These are phyloP conservation scores for Phengaris arion DNA, from an alignment of 2,888 invertebrate species.

Conservation along the genomic window DNA sequence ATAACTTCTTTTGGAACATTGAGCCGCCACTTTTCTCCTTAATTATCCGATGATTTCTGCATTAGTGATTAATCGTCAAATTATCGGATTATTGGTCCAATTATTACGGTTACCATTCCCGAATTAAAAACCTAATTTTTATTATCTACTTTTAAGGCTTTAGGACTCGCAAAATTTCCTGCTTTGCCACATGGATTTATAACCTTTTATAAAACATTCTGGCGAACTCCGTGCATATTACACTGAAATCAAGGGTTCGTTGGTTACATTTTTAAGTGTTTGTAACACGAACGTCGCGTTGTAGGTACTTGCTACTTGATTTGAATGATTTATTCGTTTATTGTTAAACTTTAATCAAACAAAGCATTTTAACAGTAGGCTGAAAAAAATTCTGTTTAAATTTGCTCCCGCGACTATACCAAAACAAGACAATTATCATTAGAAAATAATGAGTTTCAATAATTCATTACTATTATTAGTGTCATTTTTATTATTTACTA, in stretches of 20 bases:
- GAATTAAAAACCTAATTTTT: too few species aligned
- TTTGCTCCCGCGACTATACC: neutral
- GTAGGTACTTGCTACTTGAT: neutral
- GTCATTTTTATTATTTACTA: neutral
- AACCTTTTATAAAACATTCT: conserved; percentile 13
- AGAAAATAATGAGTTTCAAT: neutral
- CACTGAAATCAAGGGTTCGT: conserved; percentile 15
- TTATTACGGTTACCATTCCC: too few species aligned
- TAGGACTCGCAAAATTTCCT: too few species aligned
- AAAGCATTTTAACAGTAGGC: conserved; percentile 9
- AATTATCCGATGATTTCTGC: neutral
- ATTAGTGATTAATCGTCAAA: too few species aligned
- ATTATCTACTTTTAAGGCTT: too few species aligned
- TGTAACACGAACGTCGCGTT: conserved; percentile 14
- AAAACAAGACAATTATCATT: neutral
- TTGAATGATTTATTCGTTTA: conserved; percentile 5
- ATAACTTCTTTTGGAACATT: neutral
- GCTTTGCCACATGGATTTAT: neutral
- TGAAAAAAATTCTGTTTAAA: neutral
- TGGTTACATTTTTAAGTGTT: conserved; percentile 24
- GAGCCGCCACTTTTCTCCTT: neutral
- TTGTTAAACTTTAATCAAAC: conserved; percentile 21
- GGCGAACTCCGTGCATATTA: conserved; percentile 2
- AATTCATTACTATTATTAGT: neutral
- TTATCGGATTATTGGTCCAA: too few species aligned